Conservation (phyloP, 2,113 vertebrate species). For the Neotoma lepida region DNA sequence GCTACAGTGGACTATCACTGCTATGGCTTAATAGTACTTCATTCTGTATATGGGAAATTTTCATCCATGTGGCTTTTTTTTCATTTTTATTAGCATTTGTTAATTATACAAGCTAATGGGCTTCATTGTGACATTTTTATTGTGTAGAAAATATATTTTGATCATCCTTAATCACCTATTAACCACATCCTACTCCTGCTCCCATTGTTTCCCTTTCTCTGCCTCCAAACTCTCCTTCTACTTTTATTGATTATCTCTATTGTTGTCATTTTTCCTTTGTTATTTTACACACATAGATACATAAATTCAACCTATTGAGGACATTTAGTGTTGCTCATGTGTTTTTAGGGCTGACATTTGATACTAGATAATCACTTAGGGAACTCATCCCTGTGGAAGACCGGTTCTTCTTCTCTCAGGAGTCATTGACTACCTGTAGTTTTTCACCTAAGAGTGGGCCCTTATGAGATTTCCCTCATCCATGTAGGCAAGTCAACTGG, state of each 20-base stretch:
- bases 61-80: neutral
- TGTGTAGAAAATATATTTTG: neutral
- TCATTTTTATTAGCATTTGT: neutral
- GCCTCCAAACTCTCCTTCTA: neutral
- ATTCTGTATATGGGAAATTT: neutral
- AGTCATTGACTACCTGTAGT: neutral
- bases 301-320: neutral
- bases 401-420: neutral
- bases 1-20: neutral
- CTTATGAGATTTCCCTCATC: neutral
- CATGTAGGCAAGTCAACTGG: neutral
- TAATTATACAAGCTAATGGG: neutral
- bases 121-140: neutral
- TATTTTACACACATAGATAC: too few species aligned
- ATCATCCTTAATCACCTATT: neutral
- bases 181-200: neutral
- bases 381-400: neutral
- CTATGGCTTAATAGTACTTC: neutral
- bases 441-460: neutral
- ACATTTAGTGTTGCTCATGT: neutral
- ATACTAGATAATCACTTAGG: neutral
- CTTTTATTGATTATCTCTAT: neutral
- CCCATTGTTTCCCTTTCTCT: neutral
- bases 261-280: neutral
- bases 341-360: neutral